Evolutionary conservation across 2,113 vertebrate genomes (phyloP), one percentile per base, ranked within the genome.

Genomic region (Apistogramma diplotaenia): DNA sequence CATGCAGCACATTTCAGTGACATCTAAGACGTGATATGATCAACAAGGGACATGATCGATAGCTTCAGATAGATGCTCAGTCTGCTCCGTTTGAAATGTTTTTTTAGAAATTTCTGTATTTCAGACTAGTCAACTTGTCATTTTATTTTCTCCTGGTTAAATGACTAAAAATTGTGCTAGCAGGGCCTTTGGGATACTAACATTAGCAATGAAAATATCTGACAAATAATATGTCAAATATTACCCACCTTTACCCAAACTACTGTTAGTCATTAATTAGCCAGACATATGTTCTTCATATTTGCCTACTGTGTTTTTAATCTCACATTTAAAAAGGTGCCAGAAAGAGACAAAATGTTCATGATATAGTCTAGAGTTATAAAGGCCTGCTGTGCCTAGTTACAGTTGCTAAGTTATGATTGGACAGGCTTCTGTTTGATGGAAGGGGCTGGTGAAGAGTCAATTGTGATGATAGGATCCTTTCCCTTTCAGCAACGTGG

Each of bases 351-450:
- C 55, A 54, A 9, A 6, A 10, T 23, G 46, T 60, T 12, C 12
- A 29, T 23, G 25, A 31, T 12, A 76, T 49, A 55, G 59, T 51
- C 73, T 15, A 46, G 58, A 54, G 59, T 43, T 53, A 65, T 29
- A 78, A 29, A 76, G 56, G 40, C 37, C 23, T 56, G 37, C 49
- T 54, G 13, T 37, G 51, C 56, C 23, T 75, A 54, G 61, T 81
- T 74, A 82, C 21, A 8, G 71, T 58, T 76, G 29, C 79, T 70
- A 76, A 57, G 74, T 60, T 80, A 46, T 74, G 67, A 82, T 53
- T 84, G 78, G 87, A 27, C 56, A 71, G 27, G 76, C 53, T 87
- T 87, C 6, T 76, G 78, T 73, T 84, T 62, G 43, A 67, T 37
- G 55, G 60, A 81, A 54, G 58, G 54, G 67, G 79, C 43, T 61